Percentiles rank a stretch among this genome's conserved stretches.
phyloP scores from a whole-genome alignment of 2,797 vertebrate species.

The Leptoclinus maculatus region DNA sequence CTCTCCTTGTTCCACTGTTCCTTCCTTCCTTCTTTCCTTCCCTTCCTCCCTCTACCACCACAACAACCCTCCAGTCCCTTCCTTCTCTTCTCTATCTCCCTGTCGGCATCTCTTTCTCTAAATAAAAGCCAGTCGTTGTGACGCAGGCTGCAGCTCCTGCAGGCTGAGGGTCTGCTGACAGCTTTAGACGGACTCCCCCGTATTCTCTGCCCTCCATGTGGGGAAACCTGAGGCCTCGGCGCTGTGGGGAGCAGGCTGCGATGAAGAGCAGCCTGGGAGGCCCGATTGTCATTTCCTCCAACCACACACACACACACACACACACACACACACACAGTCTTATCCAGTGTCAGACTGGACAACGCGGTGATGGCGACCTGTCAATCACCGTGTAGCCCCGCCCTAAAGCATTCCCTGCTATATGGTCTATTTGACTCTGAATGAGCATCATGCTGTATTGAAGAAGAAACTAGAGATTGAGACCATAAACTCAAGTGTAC shows the following conservation, averaged over 20 bases:
- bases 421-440: too few species aligned
- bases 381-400: too few species aligned
- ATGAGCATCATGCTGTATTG: too few species aligned
- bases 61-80: not conserved
- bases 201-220: conserved; percentile 43
- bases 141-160: conserved; percentile 44
- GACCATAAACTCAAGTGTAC: too few species aligned
- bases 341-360: not conserved
- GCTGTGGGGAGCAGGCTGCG: conserved; percentile 33
- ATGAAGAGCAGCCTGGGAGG: conserved; percentile 43
- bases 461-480: too few species aligned
- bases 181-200: conserved; percentile 53
- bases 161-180: conserved; percentile 49
- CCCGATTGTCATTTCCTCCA: conserved; percentile 39
- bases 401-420: too few species aligned
- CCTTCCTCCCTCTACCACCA: not conserved
- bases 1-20: not conserved
- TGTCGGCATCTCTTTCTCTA: conserved; percentile 26
- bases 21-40: not conserved
- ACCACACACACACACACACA: conserved; percentile 29
- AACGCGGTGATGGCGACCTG: too few species aligned
- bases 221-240: conserved; percentile 55
- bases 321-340: conserved; percentile 9
- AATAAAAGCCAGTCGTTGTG: conserved; percentile 43
- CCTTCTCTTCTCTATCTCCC: not conserved